These are phyloP conservation scores for Hybos culiciformis DNA, from an alignment of 2,888 invertebrate genomes.

Conservation along the genomic window DNA sequence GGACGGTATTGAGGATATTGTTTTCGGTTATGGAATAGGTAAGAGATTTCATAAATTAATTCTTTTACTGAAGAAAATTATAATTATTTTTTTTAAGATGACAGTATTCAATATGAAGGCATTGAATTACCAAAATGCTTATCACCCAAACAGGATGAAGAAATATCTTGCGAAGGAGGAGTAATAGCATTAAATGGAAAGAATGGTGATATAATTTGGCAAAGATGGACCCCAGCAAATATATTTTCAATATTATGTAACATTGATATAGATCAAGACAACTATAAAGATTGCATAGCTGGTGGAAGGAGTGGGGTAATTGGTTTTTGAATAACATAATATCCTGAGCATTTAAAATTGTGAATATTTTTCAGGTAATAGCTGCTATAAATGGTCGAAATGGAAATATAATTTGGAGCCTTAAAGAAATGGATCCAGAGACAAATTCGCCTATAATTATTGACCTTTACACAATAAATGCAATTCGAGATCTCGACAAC, in stretches of 20 bases:
- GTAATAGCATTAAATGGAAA: conserved; percentile 59
- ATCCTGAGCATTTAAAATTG: no score
- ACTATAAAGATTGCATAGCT: conserved; percentile 54
- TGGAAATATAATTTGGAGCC: conserved; percentile 52
- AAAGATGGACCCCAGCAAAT: conserved; percentile 55
- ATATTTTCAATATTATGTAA: conserved; percentile 60
- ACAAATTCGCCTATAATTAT: conserved; percentile 37
- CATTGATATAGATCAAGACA: conserved; percentile 54
- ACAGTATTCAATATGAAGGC: conserved; percentile 39
- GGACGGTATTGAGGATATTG: conserved; percentile 55
- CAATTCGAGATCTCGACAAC: conserved; percentile 52
- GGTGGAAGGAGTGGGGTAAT: conserved; percentile 59
- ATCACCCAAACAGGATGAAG: conserved; percentile 52
- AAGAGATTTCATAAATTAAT: neutral
- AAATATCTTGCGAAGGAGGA: conserved; percentile 59
- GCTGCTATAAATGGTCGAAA: conserved; percentile 51
- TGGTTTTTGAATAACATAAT: conserved; percentile 6
- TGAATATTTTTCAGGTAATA: conserved; percentile 41
- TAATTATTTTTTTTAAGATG: conserved; percentile 21
- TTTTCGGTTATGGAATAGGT: conserved; percentile 69
- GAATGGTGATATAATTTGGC: conserved; percentile 59
- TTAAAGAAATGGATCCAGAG: conserved; percentile 29
- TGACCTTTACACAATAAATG: conserved; percentile 56
- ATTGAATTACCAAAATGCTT: conserved; percentile 42
- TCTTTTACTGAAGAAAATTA: neutral